Evolutionary conservation across 2,797 vertebrate species (phyloP).

Genomic region (Cryptoblepharus egeriae): DNA sequence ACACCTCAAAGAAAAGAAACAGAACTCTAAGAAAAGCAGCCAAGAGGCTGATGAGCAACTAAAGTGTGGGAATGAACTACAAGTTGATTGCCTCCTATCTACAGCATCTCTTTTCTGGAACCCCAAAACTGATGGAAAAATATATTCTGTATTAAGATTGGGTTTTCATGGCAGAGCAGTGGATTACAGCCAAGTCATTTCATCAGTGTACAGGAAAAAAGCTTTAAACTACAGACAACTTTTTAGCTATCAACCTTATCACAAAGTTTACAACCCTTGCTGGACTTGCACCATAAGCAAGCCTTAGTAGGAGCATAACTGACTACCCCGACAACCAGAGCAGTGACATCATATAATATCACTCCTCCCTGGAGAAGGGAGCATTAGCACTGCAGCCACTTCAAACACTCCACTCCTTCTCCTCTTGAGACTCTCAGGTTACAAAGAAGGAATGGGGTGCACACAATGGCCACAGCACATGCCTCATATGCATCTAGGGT

Average conservation of each 20-base stretch:
- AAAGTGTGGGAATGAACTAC: conserved; percentile 1
- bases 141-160: background rate
- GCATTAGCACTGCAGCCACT: too few species aligned
- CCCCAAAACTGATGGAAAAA: background rate
- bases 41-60: background rate
- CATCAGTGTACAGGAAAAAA: conserved; percentile 33
- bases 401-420: too few species aligned
- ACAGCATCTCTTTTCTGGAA: conserved; percentile 25
- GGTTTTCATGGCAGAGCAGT: background rate
- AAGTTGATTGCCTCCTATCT: conserved; percentile 16
- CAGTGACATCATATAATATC: too few species aligned
- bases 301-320: too few species aligned
- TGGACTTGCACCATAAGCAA: background rate
- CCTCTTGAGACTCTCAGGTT: too few species aligned
- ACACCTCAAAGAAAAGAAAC: conserved; percentile 8
- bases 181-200: fast-evolving
- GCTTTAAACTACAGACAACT: conserved; percentile 51
- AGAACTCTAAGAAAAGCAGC: conserved; percentile 27
- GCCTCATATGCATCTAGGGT: too few species aligned
- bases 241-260: conserved; percentile 50
- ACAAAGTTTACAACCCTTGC: conserved; percentile 2
- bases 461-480: too few species aligned
- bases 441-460: too few species aligned
- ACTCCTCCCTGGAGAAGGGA: too few species aligned
- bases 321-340: too few species aligned